Evolutionary conservation across 2,797 vertebrate species (phyloP), one percentile per base, ranked within the genome.

Genomic region (Lepus oiostolus): DNA sequence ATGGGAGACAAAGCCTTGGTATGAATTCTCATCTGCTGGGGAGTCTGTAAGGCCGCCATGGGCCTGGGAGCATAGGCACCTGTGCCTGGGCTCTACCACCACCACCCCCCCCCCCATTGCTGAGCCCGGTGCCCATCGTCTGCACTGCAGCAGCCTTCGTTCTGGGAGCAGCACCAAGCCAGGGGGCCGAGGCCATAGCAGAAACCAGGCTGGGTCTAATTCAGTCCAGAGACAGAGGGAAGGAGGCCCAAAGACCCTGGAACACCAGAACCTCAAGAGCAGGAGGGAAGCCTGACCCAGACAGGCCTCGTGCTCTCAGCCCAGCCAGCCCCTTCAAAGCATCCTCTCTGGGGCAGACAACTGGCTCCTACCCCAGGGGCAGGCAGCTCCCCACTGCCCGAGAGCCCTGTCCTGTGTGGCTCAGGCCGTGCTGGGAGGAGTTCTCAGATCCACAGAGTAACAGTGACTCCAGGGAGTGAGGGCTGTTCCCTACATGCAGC

Each of bases 1-100:
- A 92, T 21, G 16, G 91, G 88, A 88, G 97, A 98, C 89, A 97
- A 92, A 95, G 93, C 83, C 77, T 94, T 96, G 98, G 99, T 99
- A 98, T 5, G 95, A 85, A 13, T 30, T 95, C 28, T 42, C 17
- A 24, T 19, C 80, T 35, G 24, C 60, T 8, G 54, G 86, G 79
- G 81, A 71, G 42, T 38, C 22, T n/a, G 67, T 8, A 38, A 65
- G 77, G 50, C 30, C 1, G 65, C 52, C 1, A 0, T 9, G 68
- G 10, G 68, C 32, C n/a, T 0, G 10, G 21, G 47, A 14, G 5
- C 3, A 1, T 14, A 2, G 75, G 67, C 19, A 5, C n/a, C 35
- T 74, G 60, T 32, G 22, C 54, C 0, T 0, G 30, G 16, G n/a
- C 1, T 77, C 16, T 3, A 68, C 42, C n/a, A 35, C 3, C 5